These are phyloP conservation scores for Piprites chloris DNA, from an alignment of 2,113 vertebrate species.

Conservation along the genomic window DNA sequence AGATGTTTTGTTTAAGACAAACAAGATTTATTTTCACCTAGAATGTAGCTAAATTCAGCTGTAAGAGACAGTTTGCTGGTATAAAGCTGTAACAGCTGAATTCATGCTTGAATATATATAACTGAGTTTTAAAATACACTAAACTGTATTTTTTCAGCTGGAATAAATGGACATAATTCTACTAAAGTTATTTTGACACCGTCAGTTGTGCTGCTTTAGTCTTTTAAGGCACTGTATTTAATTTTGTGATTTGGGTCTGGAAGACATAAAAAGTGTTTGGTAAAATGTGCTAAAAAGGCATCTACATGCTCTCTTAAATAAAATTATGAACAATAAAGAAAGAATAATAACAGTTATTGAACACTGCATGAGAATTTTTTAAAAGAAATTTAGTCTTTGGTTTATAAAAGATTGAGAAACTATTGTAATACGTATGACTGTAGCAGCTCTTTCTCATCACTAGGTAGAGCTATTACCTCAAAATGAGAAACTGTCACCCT, in stretches of 20 bases:
- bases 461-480: slow-evolving; percentile 58
- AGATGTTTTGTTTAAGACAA: background rate
- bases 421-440: background rate
- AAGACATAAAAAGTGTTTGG: background rate
- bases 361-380: background rate
- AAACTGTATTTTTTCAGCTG: background rate
- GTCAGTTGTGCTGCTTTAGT: background rate
- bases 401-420: background rate
- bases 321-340: background rate
- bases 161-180: background rate
- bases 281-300: background rate
- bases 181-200: background rate
- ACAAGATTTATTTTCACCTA: background rate
- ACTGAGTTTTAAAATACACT: background rate
- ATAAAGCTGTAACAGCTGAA: background rate
- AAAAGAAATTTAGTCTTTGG: background rate
- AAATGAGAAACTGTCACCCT: background rate
- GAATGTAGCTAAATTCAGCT: background rate
- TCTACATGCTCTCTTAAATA: background rate
- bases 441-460: slow-evolving; percentile 27
- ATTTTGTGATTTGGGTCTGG: background rate
- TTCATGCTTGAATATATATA: background rate
- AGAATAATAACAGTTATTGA: background rate
- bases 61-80: background rate
- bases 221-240: background rate